These are phyloP conservation scores for Emesis furor DNA, from an alignment of 2,888 invertebrate genomes.

Conservation along the genomic window DNA sequence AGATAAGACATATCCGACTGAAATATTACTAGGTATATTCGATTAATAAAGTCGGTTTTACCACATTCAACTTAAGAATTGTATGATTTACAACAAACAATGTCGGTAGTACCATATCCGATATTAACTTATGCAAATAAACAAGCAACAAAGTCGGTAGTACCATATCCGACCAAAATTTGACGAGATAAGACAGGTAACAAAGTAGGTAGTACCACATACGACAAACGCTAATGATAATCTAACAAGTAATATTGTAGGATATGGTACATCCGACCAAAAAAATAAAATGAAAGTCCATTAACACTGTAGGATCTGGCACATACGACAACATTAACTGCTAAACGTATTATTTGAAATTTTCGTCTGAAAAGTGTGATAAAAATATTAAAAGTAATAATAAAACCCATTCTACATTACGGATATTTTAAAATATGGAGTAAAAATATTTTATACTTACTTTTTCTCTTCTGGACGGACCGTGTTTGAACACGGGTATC, in stretches of 20 bases:
- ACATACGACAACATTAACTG: conserved; percentile 28
- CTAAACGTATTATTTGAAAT: conserved; percentile 28
- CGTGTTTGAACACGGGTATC: too few species aligned
- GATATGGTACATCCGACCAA: conserved; percentile 14
- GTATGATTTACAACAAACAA: conserved; percentile 14
- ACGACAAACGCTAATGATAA: conserved; percentile 29
- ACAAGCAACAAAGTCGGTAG: neutral
- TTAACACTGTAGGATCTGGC: conserved; percentile 27
- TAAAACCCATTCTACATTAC: too few species aligned
- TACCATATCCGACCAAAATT: conserved; percentile 29
- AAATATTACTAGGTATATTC: conserved; percentile 22
- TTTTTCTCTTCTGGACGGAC: too few species aligned
- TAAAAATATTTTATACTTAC: too few species aligned
- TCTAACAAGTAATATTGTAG: conserved; percentile 12
- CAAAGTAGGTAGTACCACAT: conserved; percentile 29
- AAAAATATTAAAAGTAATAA: too few species aligned
- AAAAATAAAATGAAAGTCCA: conserved; percentile 17
- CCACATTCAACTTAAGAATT: conserved; percentile 30
- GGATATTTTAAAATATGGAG: too few species aligned
- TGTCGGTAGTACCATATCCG: neutral
- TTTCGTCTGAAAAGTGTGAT: neutral
- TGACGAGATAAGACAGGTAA: conserved; percentile 24
- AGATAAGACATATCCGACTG: conserved; percentile 26
- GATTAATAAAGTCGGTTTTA: conserved; percentile 30
- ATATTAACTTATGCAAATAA: too few species aligned